Conservation (phyloP, 2,888 invertebrate species). For the Pseudoips prasinana region DNA sequence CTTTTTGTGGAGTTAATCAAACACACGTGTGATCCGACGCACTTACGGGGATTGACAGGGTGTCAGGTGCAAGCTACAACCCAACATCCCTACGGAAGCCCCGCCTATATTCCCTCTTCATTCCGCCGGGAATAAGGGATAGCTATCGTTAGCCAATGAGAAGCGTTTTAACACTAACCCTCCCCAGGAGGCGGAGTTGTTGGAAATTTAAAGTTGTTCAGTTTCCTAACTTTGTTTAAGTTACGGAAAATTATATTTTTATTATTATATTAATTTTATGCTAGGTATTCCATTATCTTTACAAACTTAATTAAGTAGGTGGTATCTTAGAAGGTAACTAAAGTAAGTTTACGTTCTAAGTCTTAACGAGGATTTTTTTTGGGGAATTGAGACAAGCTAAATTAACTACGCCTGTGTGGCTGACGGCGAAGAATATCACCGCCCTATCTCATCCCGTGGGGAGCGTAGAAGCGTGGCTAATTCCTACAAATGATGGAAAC, state of each 20-base stretch:
- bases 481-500: no score
- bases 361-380: no score
- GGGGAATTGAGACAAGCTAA: no score
- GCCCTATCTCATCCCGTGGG: no score
- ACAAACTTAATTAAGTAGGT: no score
- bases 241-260: slow-evolving; percentile 1
- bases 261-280: no score
- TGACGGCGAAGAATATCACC: no score
- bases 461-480: no score
- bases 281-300: no score
- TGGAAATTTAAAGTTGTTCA: slow-evolving; percentile 23
- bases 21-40: slow-evolving; percentile 47
- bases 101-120: slow-evolving; percentile 53
- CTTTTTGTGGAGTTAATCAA: neutral
- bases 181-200: slow-evolving; percentile 49
- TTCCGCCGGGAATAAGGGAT: slow-evolving; percentile 40
- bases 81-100: slow-evolving; percentile 47
- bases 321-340: no score
- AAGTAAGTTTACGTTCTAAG: no score
- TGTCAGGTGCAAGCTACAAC: slow-evolving; percentile 56
- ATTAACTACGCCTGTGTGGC: no score
- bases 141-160: slow-evolving; percentile 55
- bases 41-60: slow-evolving; percentile 57
- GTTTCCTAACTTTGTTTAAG: slow-evolving; percentile 15
- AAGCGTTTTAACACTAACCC: slow-evolving; percentile 30